Evolutionary conservation across 2,888 invertebrate species (phyloP), one percentile per base, ranked within the genome.

Genomic region (Scrobipalpa atriplicella): DNA sequence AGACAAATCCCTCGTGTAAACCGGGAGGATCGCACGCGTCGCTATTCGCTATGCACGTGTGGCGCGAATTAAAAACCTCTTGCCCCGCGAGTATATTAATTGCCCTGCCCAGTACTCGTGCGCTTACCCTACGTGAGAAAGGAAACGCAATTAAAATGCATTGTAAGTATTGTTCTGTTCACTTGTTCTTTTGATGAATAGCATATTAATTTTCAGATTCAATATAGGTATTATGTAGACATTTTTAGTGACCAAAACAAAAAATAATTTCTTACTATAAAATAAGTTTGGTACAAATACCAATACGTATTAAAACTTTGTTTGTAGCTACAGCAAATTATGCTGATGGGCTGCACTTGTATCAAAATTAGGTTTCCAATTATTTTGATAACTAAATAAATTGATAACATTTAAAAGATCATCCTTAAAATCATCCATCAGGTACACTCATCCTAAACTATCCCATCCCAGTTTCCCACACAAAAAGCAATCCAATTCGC

Each of bases 11-110:
- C 74, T 72, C 62, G 66, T 38, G 68, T 66, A 67, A 58, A 70
- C 64, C 65, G 64, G 56, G 47, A 19, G 38, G 43, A 54, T 71
- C 76, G 81, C 91, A 87, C 92, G 90, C 87, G 89, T 73, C 85
- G 70, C 70, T 83, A 84, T 88, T 86, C 85, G 88, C 67, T 77
- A 78, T 78, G 89, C 91, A 89, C 91, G 91, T 89, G 91, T 80
- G 76, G 71, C 74, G 82, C 84, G 86, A 92, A 91, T 90, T 90
- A 87, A 89, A 90, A 89, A 85, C 85, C 85, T 86, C 78, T 70
- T 74, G 72, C 77, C 74, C 78, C 76, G 78, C 79, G 81, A 82
- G 83, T 87, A 87, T 89, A 87, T 89, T 89, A 88, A 88, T 89
- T 84, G 89, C 82, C 80, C 16, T 16, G 68, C 69, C 72, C 75